Base-by-base conservation (phyloP, 2,113 vertebrate species). In the Xenus cinereus region DNA sequence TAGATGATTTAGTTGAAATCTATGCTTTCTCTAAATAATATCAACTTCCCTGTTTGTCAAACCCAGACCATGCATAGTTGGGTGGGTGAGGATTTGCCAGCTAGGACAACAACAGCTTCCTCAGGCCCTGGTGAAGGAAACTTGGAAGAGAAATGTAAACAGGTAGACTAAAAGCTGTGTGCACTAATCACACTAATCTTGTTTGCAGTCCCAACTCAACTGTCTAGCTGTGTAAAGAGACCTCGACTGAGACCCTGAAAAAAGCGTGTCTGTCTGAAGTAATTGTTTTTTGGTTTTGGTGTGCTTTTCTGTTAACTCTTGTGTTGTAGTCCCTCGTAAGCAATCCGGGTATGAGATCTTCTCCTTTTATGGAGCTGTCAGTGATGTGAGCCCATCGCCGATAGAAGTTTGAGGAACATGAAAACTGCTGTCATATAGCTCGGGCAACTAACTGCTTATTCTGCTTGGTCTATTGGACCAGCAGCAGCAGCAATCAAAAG, bases 61-160 rank as follows among this genome's bases (percentile, higher is more conserved):
- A 98, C 97, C 97, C 98, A 98, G 98, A 99, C 98, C 92, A 98
- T 99, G 98, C 98, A 98, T 98, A 99, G 98, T 98, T 99, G 98
- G 98, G 98, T 98, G 97, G 98, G 98, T 97, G 99, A 99, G 97
- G 99, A 99, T 97, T 98, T 98, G 81, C 98, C 98, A 96, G 97
- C 98, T 98, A 99, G 99, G 98, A 98, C 98, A 98, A 97, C 98
- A 89, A 96, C 98, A 78, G 93, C 98, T 90, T 98, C 99, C 91
- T 98, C 98, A 97, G 98, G 99, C 97, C 98, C 99, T 18, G 97
- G 98, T 98, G 99, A 99, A 98, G 98, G 98, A 98, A 98, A 98
- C 98, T 98, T 99, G 98, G 99, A 99, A 97, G 99, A 99, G 88
- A 99, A 98, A 96, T 99, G 99, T 98, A 99, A 99, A 98, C 99